Conservation (phyloP, 2,113 vertebrate genomes). For the Salvelinus sp. region DNA sequence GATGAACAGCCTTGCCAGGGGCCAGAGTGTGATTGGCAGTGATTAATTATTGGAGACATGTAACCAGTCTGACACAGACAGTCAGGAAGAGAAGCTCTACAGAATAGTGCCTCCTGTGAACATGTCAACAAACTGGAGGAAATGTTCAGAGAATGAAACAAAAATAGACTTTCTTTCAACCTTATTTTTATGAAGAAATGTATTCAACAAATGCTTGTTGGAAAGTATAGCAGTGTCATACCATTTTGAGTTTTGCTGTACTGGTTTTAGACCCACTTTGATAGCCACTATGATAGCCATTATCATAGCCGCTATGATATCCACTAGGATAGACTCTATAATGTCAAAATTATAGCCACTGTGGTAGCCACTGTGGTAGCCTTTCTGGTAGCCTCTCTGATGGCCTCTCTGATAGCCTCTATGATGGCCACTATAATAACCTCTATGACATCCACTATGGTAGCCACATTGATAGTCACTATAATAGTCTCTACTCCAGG, state of each 20-base stretch:
- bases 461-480: background rate
- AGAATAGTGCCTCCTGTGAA: background rate
- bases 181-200: background rate
- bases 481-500: background rate
- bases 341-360: too few relatives aligned
- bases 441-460: too few relatives aligned
- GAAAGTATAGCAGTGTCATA: too few relatives aligned
- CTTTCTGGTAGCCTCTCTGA: accelerated
- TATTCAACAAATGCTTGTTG: too few relatives aligned
- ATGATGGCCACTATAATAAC: too few relatives aligned
- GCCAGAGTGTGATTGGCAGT: conserved; percentile 16
- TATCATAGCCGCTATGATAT: too few relatives aligned
- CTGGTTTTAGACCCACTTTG: background rate
- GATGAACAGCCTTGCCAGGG: conserved; percentile 32
- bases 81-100: background rate
- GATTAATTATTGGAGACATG: conserved; percentile 9
- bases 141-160: background rate
- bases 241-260: background rate
- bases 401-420: too few relatives aligned
- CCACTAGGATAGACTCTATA: too few relatives aligned
- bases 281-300: too few relatives aligned
- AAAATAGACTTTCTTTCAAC: background rate
- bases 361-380: too few relatives aligned
- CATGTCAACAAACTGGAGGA: background rate
- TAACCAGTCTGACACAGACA: conserved; percentile 1